Percentiles rank a stretch among this genome's conserved stretches.
These are phyloP conservation scores for Corythaeola cristata DNA, from an alignment of 2,113 vertebrate genomes.

Conservation along the genomic window DNA sequence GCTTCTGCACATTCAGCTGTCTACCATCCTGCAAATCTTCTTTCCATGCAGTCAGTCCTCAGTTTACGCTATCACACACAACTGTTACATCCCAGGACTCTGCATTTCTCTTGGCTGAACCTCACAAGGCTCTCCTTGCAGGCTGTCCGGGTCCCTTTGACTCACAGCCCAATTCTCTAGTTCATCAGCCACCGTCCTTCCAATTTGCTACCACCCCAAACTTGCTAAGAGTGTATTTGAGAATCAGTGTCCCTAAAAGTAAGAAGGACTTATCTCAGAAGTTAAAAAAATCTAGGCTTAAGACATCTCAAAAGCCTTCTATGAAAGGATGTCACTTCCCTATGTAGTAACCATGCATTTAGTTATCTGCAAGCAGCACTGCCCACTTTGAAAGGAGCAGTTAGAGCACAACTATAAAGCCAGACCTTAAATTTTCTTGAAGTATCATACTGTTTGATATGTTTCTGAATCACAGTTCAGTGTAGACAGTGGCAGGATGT, in stretches of 20 bases:
- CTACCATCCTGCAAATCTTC: not conserved
- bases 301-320: not conserved
- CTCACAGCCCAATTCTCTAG: not conserved
- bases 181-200: not conserved
- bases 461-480: not conserved
- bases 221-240: not conserved
- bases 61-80: not conserved
- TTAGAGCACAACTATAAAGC: not conserved
- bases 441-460: not conserved
- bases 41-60: not conserved
- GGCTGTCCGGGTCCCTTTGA: not conserved
- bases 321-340: not conserved
- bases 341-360: not conserved
- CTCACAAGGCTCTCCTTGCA: no score
- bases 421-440: not conserved
- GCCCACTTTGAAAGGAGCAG: not conserved
- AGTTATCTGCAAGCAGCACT: not conserved
- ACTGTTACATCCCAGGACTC: not conserved
- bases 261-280: not conserved
- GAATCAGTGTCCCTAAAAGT: not conserved
- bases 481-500: not conserved
- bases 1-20: fast-evolving
- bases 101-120: not conserved
- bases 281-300: not conserved
- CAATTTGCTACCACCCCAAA: not conserved